Base-by-base conservation (phyloP, 2,113 vertebrate genomes). In the Pelodiscus sinensis region DNA sequence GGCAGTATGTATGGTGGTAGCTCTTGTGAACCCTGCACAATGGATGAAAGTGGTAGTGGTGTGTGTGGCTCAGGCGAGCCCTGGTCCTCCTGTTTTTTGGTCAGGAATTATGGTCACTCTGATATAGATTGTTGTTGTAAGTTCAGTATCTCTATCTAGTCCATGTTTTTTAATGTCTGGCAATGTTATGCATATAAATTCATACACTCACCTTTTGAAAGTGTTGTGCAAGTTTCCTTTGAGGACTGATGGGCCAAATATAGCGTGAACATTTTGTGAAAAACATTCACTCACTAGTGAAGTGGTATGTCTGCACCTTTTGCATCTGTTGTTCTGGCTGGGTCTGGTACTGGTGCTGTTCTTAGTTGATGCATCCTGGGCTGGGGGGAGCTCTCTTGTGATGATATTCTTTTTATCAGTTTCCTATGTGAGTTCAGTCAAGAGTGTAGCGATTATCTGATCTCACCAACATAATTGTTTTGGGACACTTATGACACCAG, bases 31-130 rank as follows among this genome's bases (percentile, higher is more conserved):
- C 15, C 54, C 15, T 55, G 54, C 54, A 55, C 54, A 15, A 16
- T 4, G 52, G 3, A 12, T 11, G 52, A 3, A 54, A 12, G 15
- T 54, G 52, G 14, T 1, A 1, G 54, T 4, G 54, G 54, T 13
- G 55, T 15, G 16, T 15, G 5, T 18, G 55, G 54, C 19, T 55
- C 55, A 18, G 55, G 55, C 16, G 6, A 55, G 55, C 18, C 16
- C 19, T 3, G 22, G 56, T 9, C 56, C 9, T 57, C 56, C 22
- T 9, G 9, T 57, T 57, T 57, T 57, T 57, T 24, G 21, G 22
- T 57, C 24, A 57, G 22, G 9, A 24, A 57, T 24, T 57, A 57
- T 57, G 9, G 22, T 24, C 56, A 57, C 56, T 22, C 56, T 57
- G 9, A 57, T 57, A 57, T 16, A 65, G 6, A 65, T 18, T 65